Evolutionary conservation across 2,888 invertebrate genomes (phyloP).

Genomic region (Cataglyphis livida): DNA sequence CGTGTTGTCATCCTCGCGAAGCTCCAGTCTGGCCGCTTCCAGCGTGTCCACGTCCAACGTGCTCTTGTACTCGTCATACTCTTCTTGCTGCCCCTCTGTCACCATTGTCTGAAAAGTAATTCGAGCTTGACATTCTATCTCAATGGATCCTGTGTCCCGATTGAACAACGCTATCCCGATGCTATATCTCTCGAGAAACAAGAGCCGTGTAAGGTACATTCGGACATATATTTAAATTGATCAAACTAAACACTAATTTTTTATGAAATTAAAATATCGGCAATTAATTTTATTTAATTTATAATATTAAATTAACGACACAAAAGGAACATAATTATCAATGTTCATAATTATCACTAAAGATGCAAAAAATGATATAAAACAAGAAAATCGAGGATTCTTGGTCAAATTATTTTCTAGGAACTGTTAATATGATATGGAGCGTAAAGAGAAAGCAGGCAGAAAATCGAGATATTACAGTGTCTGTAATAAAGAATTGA

Average conservation of each 20-base stretch:
- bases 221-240: neutral
- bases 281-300: neutral
- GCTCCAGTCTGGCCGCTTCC: constrained; percentile 86
- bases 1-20: constrained; percentile 92
- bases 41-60: constrained; percentile 73
- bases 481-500: constrained; percentile 2
- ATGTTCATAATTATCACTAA: neutral
- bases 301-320: neutral
- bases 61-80: constrained; percentile 75
- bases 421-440: constrained; percentile 30
- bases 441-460: constrained; percentile 47
- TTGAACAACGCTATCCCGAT: neutral
- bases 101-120: constrained; percentile 44
- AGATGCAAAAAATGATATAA: constrained; percentile 3
- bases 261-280: neutral
- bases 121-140: constrained; percentile 4
- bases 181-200: neutral
- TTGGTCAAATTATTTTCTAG: constrained; percentile 6
- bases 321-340: neutral
- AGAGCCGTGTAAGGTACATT: no score
- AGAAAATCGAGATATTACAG: neutral
- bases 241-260: neutral
- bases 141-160: neutral
- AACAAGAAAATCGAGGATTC: constrained; percentile 4
- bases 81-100: constrained; percentile 31